Percentiles rank a stretch among this genome's conserved stretches.
phyloP scores from a whole-genome alignment of 2,888 invertebrate genomes.

The Amphiduros pacificus region DNA sequence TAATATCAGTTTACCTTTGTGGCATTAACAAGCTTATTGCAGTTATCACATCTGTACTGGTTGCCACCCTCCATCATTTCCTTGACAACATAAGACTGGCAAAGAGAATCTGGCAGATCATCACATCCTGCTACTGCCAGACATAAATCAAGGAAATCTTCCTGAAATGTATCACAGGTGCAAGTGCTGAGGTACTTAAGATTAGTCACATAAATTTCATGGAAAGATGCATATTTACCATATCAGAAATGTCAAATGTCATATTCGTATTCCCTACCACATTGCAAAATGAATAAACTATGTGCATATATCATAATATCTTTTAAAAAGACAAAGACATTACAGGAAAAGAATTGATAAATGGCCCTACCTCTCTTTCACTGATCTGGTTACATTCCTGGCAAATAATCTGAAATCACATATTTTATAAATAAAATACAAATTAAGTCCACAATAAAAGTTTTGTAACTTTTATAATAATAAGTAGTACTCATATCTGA shows the following conservation, averaged over 20 bases:
- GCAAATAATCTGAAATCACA: conserved; percentile 52
- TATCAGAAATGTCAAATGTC: too few species aligned
- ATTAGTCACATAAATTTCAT: too few species aligned
- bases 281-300: too few species aligned
- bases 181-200: too few species aligned
- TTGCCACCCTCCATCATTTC: conserved; percentile 58
- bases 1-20: conserved; percentile 45
- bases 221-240: too few species aligned
- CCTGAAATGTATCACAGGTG: too few species aligned
- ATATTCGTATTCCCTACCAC: too few species aligned
- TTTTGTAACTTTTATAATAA: too few species aligned
- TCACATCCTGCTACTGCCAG: conserved; percentile 49
- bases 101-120: conserved; percentile 49
- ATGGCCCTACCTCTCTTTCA: conserved; percentile 52
- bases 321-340: too few species aligned
- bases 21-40: conserved; percentile 56
- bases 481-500: too few species aligned
- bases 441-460: background rate
- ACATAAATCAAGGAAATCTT: conserved; percentile 57
- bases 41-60: conserved; percentile 56
- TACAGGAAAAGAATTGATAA: too few species aligned
- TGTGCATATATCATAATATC: too few species aligned
- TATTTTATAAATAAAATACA: background rate
- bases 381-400: conserved; percentile 52
- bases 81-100: conserved; percentile 38